Percentiles rank a stretch among this genome's conserved stretches.
These are phyloP conservation scores for Epistrophella euchroma DNA, from an alignment of 2,888 invertebrate genomes.

Conservation along the genomic window DNA sequence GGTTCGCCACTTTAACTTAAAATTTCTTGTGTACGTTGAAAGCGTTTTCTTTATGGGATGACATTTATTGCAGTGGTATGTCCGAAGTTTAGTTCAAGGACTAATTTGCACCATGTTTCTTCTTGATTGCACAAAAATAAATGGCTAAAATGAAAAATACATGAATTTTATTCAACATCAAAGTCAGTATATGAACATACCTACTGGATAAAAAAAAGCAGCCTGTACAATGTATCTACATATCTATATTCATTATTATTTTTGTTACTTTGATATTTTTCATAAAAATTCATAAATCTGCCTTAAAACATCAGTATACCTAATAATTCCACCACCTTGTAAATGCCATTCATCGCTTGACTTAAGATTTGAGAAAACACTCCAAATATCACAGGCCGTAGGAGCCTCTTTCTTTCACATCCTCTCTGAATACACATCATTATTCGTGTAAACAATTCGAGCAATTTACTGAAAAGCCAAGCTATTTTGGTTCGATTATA, in stretches of 20 bases:
- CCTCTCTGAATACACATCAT: not conserved
- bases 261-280: not conserved
- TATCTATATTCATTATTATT: not conserved
- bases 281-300: not conserved
- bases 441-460: slow-evolving; percentile 52
- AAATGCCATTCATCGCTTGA: slow-evolving; percentile 30
- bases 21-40: too few species aligned
- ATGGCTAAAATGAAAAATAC: too few species aligned
- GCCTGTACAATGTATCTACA: too few species aligned
- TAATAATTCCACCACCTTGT: slow-evolving; percentile 7
- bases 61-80: too few species aligned
- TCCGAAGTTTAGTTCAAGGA: too few species aligned
- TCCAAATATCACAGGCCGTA: slow-evolving; percentile 39
- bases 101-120: too few species aligned
- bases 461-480: not conserved
- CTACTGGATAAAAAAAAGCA: too few species aligned
- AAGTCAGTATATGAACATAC: too few species aligned
- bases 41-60: too few species aligned
- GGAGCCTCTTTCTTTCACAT: not conserved
- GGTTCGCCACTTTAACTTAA: too few species aligned
- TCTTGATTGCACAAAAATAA: too few species aligned
- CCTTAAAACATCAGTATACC: not conserved
- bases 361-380: slow-evolving; percentile 33
- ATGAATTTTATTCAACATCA: too few species aligned
- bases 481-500: slow-evolving; percentile 51